Evolutionary conservation across 2,113 vertebrate genomes (phyloP), one percentile per base, ranked within the genome.

Genomic region (Serinus canaria): DNA sequence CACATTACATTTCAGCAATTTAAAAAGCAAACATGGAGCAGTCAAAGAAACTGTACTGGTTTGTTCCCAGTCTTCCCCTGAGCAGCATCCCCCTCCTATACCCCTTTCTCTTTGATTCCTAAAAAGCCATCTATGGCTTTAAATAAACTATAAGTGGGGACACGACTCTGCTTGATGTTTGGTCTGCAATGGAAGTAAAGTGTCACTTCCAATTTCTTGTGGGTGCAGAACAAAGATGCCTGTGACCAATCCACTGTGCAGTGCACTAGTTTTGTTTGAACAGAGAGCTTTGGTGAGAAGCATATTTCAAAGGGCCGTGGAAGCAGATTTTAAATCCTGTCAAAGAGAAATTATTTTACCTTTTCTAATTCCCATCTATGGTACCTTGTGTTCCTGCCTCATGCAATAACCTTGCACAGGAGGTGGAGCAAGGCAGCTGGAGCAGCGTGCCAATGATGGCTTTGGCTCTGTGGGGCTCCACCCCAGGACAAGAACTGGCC

Each of bases 141-240:
- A 94, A 96, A 95, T 94, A 95, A 89, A 88, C 92, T 81, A 0
- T 83, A 88, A 93, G 82, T 73, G 37, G 66, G 81, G 70, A 91
- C 91, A 96, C 0, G 15, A 83, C 83, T 79, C 63, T 89, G 87
- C 82, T 93, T 95, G 87, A 96, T 88, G 95, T 94, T 91, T 97
- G 89, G 87, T 92, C 78, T 83, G 89, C 89, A 77, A 87, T 95
- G 81, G 92, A 93, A 95, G 80, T 55, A 44, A 95, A 91, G 83
- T 96, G 90, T 96, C 95, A 94, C 87, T 95, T 97, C 91, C 83
- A 73, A 96, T 94, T 96, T 95, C 80, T 79, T 86, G 96, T 97
- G 95, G 96, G 95, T 87, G 83, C 53, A 95, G 86, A 96, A 97
- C 95, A 98, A 97, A 98, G 96, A 82, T 67, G 96, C 92, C 84